These are phyloP conservation scores for Phylloscopus whistleri DNA, from an alignment of 2,113 vertebrate genomes.

Conservation along the genomic window DNA sequence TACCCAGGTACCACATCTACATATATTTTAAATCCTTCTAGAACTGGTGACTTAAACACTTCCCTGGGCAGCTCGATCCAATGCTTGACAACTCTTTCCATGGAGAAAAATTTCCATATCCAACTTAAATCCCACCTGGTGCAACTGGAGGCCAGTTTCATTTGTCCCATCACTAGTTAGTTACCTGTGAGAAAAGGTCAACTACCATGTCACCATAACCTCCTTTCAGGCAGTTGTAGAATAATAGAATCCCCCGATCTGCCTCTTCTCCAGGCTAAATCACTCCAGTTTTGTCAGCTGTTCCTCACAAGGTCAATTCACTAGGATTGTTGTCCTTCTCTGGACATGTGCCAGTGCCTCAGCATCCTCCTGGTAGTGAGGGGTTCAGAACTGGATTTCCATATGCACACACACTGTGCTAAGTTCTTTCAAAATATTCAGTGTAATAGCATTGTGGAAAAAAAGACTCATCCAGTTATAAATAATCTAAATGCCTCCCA, in stretches of 20 bases:
- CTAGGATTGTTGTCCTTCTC: neutral
- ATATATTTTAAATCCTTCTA: neutral
- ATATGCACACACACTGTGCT: neutral
- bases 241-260: rapidly evolving
- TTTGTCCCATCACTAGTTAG: neutral
- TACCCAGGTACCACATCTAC: neutral
- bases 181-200: neutral
- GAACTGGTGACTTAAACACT: neutral
- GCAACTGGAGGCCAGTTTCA: neutral
- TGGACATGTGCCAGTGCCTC: too few relatives aligned
- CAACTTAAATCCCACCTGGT: neutral
- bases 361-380: neutral
- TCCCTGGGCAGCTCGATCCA: neutral
- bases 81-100: neutral
- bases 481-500: neutral
- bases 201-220: neutral
- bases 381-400: neutral
- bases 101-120: neutral
- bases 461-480: neutral
- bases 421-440: neutral
- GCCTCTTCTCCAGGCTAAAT: neutral
- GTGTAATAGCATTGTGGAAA: neutral
- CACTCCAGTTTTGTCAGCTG: rapidly evolving
- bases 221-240: neutral
- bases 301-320: neutral